Base-by-base conservation (phyloP, 2,888 invertebrate species). In the Chironomus tentans region DNA sequence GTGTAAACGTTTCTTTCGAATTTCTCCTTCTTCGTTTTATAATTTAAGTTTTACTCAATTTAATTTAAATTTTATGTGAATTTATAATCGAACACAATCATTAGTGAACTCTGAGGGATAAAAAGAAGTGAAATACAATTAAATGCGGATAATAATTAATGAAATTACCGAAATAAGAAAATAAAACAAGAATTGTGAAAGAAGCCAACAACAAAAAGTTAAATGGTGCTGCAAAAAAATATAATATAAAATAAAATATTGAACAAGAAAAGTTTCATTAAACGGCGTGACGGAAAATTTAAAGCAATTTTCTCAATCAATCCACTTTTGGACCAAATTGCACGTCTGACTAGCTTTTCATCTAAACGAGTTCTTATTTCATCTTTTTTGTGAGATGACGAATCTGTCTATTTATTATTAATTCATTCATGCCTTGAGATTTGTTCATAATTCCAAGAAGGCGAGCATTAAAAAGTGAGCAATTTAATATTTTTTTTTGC, bases 191-290 rank as follows among this genome's bases (percentile, higher is more conserved):
- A 65, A 65, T 65, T 65, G 65, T 65, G 65, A 65, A 65, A 65
- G 65, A 65, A 65, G 65, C 65, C 65, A 65, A 65, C 65, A 65
- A 21, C 65, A 22, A 65, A 13, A 65, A 65, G 21, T 13, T 65
- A 65, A 65, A 65, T 65, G 21, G 65, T 65, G 65, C 65, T 65
- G 65, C 22, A 65, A 65, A 65, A 65, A 65, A 21, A 13, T 21
- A 65, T 15, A 56, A 56, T 56, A 56, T 38, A 38, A 38, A 56
- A n/a, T 56, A 65, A 24, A 65, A 65, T 21, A 65, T 13, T 24
- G 5, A 65, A 65, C 65, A 65, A 24, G 65, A 65, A 24, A 65
- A 65, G 65, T 65, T 65, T 65, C 22, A 65, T 65, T 65, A 65
- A 65, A 65, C 21, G 13, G 21, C 65, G 65, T 65, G 65, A 65